Evolutionary conservation across 2,888 invertebrate species (phyloP).

Genomic region (Euplexia lucipara): DNA sequence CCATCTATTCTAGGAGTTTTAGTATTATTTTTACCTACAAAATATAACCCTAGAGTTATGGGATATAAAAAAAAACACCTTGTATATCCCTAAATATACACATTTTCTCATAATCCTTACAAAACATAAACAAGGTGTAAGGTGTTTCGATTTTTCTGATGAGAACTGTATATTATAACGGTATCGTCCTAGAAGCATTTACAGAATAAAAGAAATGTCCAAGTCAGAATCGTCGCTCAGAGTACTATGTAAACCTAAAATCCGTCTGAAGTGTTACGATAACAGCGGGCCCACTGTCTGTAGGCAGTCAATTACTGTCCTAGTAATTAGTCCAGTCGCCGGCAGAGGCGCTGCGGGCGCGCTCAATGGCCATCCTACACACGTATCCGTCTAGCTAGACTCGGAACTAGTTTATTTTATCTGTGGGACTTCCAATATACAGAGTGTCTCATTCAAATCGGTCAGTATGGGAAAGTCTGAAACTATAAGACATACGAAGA

Average conservation of each 20-base stretch:
- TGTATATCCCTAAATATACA: too few relatives aligned
- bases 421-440: not conserved
- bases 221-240: slow-evolving; percentile 25
- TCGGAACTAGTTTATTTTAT: slow-evolving; percentile 15
- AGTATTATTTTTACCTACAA: too few relatives aligned
- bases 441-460: too few relatives aligned
- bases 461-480: too few relatives aligned
- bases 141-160: too few relatives aligned
- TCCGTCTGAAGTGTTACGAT: slow-evolving; percentile 47
- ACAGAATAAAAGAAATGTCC: slow-evolving; percentile 1
- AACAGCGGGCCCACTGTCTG: slow-evolving; percentile 44
- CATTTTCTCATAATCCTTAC: too few relatives aligned
- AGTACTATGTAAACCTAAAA: slow-evolving; percentile 26
- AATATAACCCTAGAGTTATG: too few relatives aligned
- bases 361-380: slow-evolving; percentile 8
- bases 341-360: slow-evolving; percentile 11
- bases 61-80: too few relatives aligned
- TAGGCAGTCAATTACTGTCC: slow-evolving; percentile 46
- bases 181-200: not conserved
- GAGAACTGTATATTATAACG: slow-evolving; percentile 4
- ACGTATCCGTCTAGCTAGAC: slow-evolving; percentile 44
- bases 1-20: too few relatives aligned
- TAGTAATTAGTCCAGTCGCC: slow-evolving; percentile 34
- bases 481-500: too few relatives aligned
- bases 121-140: too few relatives aligned